Conservation (phyloP, 2,113 vertebrate species). For the Leiothrix lutea region DNA sequence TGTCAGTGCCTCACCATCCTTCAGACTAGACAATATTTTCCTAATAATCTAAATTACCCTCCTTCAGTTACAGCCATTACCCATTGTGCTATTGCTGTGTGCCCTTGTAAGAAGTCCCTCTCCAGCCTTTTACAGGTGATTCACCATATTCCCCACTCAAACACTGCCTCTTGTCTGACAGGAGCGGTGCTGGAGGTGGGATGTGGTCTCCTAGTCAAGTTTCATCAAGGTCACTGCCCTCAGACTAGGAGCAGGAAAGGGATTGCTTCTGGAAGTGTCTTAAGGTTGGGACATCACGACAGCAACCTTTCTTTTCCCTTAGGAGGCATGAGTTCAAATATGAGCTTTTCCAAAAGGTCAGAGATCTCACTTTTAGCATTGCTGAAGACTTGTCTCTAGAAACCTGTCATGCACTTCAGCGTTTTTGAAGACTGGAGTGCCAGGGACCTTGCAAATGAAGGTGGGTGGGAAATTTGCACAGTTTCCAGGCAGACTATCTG, state of each 20-base stretch:
- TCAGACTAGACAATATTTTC: neutral
- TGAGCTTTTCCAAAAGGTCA: neutral
- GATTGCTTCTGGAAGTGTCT: neutral
- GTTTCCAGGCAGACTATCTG: conserved; percentile 56
- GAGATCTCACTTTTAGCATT: neutral
- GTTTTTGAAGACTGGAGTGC: conserved; percentile 8
- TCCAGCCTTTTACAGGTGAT: neutral
- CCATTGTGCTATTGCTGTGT: rapidly evolving
- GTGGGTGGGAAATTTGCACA: conserved; percentile 54
- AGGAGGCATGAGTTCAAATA: neutral
- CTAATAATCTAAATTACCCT: neutral
- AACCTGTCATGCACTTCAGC: conserved; percentile 17
- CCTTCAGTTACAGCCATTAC: neutral
- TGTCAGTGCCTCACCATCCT: neutral
- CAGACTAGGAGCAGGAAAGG: neutral
- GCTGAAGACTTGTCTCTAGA: conserved; percentile 2
- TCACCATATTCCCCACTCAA: rapidly evolving
- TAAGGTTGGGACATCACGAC: neutral
- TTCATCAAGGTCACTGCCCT: neutral
- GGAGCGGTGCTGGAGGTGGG: neutral
- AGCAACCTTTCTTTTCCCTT: neutral
- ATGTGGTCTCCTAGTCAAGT: neutral
- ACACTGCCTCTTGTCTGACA: neutral
- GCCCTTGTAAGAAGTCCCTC: neutral
- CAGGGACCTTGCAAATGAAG: conserved; percentile 51